These are phyloP conservation scores for Trachelus tabidus DNA, from an alignment of 2,888 invertebrate species.

Conservation along the genomic window DNA sequence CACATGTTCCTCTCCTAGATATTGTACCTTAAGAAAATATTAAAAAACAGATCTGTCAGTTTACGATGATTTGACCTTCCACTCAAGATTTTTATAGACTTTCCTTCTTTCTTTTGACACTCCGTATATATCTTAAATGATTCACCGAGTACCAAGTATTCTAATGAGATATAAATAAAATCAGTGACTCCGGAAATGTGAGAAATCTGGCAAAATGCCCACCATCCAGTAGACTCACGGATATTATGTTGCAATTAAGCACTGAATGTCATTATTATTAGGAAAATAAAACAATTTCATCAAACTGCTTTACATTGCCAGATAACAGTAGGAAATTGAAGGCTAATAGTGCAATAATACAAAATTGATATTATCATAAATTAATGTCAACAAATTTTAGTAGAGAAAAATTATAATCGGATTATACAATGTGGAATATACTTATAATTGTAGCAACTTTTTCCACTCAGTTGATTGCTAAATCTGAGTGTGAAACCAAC, in stretches of 20 bases:
- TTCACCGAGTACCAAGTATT: slow-evolving; percentile 26
- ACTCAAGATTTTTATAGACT: neutral
- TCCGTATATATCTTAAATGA: neutral
- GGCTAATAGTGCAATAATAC: neutral
- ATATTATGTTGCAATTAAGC: neutral
- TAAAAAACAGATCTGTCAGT: neutral
- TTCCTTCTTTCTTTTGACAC: neutral
- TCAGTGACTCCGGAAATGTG: slow-evolving; percentile 24
- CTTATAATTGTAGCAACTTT: neutral
- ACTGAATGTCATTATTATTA: neutral
- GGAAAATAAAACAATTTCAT: no score
- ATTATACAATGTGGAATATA: neutral
- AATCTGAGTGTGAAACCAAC: neutral
- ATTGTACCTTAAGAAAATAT: slow-evolving; percentile 73
- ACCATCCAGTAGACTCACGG: slow-evolving; percentile 14
- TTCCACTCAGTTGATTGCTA: neutral
- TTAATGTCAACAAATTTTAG: neutral
- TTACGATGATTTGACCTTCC: neutral
- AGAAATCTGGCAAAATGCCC: slow-evolving; percentile 38
- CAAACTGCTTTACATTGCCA: neutral
- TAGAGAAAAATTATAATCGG: neutral
- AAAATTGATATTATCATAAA: neutral
- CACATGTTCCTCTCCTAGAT: slow-evolving; percentile 85
- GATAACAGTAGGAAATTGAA: neutral
- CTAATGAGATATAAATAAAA: slow-evolving; percentile 47